Evolutionary conservation across 2,113 vertebrate species (phyloP).

Genomic region (Plecotus auritus): DNA sequence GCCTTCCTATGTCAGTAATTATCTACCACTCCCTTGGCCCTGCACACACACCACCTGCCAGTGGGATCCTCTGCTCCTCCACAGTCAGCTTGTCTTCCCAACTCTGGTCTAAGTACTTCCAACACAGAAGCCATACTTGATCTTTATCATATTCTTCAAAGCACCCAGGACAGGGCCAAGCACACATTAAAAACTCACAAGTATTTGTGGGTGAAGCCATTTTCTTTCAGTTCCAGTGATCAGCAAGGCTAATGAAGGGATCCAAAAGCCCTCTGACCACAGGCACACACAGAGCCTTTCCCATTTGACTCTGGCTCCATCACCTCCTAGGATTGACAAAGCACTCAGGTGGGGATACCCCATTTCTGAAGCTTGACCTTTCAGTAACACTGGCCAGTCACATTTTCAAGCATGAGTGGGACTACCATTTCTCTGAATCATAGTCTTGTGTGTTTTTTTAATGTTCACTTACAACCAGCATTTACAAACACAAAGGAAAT

Average conservation of each 20-base stretch:
- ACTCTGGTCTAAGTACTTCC: background rate
- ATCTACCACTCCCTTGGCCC: background rate
- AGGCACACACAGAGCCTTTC: background rate
- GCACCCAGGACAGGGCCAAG: background rate
- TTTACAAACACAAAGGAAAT: slow-evolving; percentile 35
- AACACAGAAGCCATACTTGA: background rate
- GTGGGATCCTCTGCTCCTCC: background rate
- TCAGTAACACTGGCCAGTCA: background rate
- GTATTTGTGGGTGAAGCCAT: background rate
- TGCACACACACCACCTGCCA: background rate
- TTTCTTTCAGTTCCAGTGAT: background rate
- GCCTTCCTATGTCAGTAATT: background rate
- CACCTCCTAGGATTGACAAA: background rate
- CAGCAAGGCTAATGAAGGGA: background rate
- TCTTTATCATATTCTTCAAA: background rate
- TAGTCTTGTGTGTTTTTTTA: background rate
- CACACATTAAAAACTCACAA: background rate
- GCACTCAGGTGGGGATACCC: background rate
- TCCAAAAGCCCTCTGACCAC: background rate
- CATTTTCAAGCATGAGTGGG: background rate
- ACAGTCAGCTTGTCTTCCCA: background rate
- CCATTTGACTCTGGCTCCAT: background rate
- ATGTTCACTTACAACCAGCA: slow-evolving; percentile 16
- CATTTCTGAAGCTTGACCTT: background rate
- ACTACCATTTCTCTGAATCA: background rate